These are phyloP conservation scores for Dolomedes plantarius DNA, from an alignment of 2,888 invertebrate species.

Conservation along the genomic window DNA sequence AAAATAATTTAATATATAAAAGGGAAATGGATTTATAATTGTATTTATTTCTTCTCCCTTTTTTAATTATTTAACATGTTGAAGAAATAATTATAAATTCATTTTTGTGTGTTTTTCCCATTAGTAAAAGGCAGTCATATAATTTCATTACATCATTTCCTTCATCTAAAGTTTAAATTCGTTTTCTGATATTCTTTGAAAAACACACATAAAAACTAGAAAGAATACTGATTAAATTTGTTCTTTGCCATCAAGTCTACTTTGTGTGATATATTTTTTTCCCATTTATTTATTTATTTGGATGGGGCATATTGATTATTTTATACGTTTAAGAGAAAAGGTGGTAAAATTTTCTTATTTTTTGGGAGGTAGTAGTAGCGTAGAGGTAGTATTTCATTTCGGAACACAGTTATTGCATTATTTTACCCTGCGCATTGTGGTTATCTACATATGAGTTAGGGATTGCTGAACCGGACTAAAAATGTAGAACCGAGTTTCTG, in stretches of 20 bases:
- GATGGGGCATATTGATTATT: too few relatives aligned
- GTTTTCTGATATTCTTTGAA: not conserved
- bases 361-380: too few relatives aligned
- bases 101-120: not conserved
- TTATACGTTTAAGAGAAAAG: too few relatives aligned
- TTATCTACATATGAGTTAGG: too few relatives aligned
- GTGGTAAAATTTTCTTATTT: too few relatives aligned
- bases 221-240: not conserved
- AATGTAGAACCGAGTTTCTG: too few relatives aligned
- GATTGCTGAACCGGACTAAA: too few relatives aligned
- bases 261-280: too few relatives aligned
- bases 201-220: not conserved
- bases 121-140: not conserved
- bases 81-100: conserved; percentile 10
- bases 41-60: not conserved
- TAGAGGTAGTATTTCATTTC: too few relatives aligned
- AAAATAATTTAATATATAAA: not conserved
- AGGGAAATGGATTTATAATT: conserved; percentile 5
- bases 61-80: not conserved
- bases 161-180: not conserved
- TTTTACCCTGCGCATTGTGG: too few relatives aligned
- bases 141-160: not conserved
- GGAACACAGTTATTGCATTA: too few relatives aligned
- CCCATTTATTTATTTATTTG: too few relatives aligned
- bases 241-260: not conserved